phyloP scores from a whole-genome alignment of 1,140 invertebrate genomes.

The Atta texana region DNA sequence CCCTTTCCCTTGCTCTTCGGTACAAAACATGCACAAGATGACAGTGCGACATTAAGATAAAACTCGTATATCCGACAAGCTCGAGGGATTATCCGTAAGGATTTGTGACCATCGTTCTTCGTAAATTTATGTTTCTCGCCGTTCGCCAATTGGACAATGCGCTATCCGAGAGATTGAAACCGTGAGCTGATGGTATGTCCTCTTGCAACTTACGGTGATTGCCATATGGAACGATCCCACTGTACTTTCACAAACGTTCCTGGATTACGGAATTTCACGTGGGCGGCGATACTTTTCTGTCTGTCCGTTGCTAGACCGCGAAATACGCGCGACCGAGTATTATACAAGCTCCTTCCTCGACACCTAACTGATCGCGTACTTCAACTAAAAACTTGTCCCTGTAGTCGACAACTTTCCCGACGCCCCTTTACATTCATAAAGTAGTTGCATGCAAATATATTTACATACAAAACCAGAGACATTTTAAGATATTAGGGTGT shows the following conservation, averaged over 20 bases:
- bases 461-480: background rate
- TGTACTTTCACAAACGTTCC: slow-evolving; percentile 68
- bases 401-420: slow-evolving; percentile 22
- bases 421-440: slow-evolving; percentile 15
- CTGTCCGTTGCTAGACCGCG: slow-evolving; percentile 7
- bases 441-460: slow-evolving; percentile 9
- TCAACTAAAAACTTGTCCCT: slow-evolving; percentile 32
- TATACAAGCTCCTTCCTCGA: slow-evolving; percentile 30
- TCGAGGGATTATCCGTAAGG: slow-evolving; percentile 1
- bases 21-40: background rate
- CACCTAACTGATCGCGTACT: background rate
- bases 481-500: background rate
- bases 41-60: background rate
- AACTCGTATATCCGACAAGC: slow-evolving; percentile 14
- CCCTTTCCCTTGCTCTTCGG: too few species aligned
- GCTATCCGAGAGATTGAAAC: slow-evolving; percentile 47
- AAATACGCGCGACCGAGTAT: slow-evolving; percentile 44
- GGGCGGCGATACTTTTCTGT: slow-evolving; percentile 70
- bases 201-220: slow-evolving; percentile 36
- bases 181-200: slow-evolving; percentile 16
- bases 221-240: slow-evolving; percentile 38
- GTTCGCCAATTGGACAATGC: slow-evolving; percentile 26
- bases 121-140: slow-evolving; percentile 38
- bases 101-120: slow-evolving; percentile 12
- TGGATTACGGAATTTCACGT: slow-evolving; percentile 68